Percentiles rank a stretch among this genome's conserved stretches.
These are phyloP conservation scores for Rutilus rutilus DNA, from an alignment of 2,113 vertebrate species.

Conservation along the genomic window DNA sequence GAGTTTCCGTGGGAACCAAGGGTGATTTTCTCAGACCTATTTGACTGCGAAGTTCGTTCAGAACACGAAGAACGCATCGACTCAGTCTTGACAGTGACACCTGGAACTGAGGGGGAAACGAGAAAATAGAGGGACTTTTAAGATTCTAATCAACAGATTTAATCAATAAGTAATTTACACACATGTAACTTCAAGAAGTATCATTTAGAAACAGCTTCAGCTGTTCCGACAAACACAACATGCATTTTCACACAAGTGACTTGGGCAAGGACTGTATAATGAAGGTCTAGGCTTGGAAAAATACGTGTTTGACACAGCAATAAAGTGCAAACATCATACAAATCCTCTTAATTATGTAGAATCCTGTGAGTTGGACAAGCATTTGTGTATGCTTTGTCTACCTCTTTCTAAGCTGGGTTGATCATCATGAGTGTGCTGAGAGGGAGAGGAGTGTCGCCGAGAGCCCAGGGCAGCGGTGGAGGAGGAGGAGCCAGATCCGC, in stretches of 20 bases:
- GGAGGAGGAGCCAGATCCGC: slow-evolving; percentile 71
- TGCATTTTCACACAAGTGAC: not conserved
- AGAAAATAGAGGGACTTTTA: not conserved
- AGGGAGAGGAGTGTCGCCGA: slow-evolving; percentile 79
- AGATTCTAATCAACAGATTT: not conserved
- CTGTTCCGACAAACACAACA: not conserved
- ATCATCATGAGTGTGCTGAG: slow-evolving; percentile 75
- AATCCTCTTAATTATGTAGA: not conserved
- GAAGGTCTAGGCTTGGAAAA: not conserved
- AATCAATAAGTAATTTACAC: not conserved
- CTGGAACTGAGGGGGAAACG: slow-evolving; percentile 61
- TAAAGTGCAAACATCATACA: not conserved
- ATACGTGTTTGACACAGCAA: not conserved
- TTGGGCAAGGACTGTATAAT: not conserved
- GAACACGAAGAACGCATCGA: slow-evolving; percentile 75
- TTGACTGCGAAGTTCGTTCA: slow-evolving; percentile 88
- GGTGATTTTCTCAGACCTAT: slow-evolving; percentile 83
- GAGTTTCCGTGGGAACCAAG: slow-evolving; percentile 95
- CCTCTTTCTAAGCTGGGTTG: slow-evolving; percentile 83
- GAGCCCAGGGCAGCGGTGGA: slow-evolving; percentile 72
- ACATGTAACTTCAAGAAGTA: not conserved
- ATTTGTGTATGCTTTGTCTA: slow-evolving; percentile 58
- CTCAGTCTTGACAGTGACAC: slow-evolving; percentile 80
- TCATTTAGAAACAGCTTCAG: not conserved
- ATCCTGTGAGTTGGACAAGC: not conserved